phyloP scores from a whole-genome alignment of 2,113 vertebrate species.

The Numida meleagris region DNA sequence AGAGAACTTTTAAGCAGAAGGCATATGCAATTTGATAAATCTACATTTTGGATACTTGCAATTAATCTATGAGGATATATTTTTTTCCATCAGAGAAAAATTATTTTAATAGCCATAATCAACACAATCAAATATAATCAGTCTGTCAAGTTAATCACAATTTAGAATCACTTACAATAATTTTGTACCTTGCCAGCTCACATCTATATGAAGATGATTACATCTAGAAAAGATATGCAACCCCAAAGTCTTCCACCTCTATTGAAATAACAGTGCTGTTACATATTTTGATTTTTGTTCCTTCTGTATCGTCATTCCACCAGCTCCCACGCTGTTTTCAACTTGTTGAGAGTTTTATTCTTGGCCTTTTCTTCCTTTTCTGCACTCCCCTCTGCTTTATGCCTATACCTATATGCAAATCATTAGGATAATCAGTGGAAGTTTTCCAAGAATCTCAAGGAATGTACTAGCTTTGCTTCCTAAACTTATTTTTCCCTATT shows the following conservation, averaged over 20 bases:
- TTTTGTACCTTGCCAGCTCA: conserved; percentile 48
- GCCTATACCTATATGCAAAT: neutral
- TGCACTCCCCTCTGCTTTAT: neutral
- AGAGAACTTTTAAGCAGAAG: conserved; percentile 14
- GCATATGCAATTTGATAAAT: conserved; percentile 13
- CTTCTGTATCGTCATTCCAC: neutral
- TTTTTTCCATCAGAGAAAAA: conserved; percentile 66
- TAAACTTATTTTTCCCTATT: neutral
- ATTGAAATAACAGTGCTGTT: neutral
- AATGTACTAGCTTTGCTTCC: neutral
- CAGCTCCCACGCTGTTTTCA: neutral
- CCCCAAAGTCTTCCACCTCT: neutral
- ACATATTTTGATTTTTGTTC: neutral
- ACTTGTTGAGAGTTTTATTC: neutral
- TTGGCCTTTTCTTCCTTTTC: neutral
- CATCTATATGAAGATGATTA: conserved; percentile 41
- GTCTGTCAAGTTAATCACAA: conserved; percentile 66
- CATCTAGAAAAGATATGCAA: neutral
- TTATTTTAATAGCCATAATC: conserved; percentile 75
- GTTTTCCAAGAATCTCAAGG: neutral
- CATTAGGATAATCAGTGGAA: neutral
- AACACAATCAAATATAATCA: conserved; percentile 75
- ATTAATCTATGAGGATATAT: conserved; percentile 48
- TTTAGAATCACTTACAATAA: conserved; percentile 58
- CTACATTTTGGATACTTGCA: conserved; percentile 52